These are phyloP conservation scores for Eutrigla gurnardus DNA, from an alignment of 2,797 vertebrate genomes.

Conservation along the genomic window DNA sequence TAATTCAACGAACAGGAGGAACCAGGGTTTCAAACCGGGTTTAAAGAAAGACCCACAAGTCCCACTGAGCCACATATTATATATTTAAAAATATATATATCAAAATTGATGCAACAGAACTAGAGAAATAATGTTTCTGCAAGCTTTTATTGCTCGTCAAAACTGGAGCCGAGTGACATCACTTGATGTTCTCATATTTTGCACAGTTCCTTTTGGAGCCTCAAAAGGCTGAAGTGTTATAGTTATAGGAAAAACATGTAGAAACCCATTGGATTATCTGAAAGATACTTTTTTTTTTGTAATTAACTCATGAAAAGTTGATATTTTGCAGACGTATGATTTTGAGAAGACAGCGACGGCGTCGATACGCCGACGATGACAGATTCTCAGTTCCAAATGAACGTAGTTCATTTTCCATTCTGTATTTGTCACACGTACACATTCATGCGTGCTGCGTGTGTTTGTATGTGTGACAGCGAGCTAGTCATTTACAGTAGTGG, in stretches of 20 bases:
- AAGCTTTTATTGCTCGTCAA: too few species aligned
- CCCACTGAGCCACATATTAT: too few species aligned
- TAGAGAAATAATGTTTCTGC: not conserved
- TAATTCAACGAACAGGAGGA: too few species aligned
- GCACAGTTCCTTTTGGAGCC: too few species aligned
- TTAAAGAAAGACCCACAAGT: too few species aligned
- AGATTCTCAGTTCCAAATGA: constrained; percentile 10
- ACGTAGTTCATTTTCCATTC: not conserved
- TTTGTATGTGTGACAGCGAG: constrained; percentile 66
- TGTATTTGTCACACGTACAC: not conserved
- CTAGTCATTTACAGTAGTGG: constrained; percentile 79
- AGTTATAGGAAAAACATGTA: not conserved
- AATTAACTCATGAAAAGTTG: not conserved
- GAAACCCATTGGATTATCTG: not conserved
- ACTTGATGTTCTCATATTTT: not conserved
- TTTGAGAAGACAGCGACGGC: not conserved
- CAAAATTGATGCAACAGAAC: not conserved
- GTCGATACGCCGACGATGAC: not conserved
- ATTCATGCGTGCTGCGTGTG: constrained; percentile 16
- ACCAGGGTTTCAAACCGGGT: too few species aligned
- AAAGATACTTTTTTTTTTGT: not conserved
- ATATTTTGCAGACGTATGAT: not conserved
- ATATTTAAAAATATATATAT: not conserved
- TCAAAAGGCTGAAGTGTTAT: too few species aligned
- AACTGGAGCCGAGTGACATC: too few species aligned